A percentile compares a stretch with the other conserved stretches of the same genome.
phyloP scores from a whole-genome alignment of 2,888 invertebrate species.

The Hypercompe scribonia region DNA sequence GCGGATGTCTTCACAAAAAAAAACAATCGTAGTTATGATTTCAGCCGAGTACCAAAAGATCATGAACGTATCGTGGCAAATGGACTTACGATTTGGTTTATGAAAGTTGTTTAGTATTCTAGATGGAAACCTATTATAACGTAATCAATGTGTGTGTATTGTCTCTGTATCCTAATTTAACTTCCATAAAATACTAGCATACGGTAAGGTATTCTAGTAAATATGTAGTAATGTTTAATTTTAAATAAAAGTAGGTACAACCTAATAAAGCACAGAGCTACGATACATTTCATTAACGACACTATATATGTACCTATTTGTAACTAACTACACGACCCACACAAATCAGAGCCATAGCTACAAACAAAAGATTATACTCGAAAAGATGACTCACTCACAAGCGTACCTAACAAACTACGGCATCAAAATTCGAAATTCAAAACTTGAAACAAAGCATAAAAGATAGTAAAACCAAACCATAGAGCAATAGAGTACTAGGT shows the following conservation, averaged over 20 bases:
- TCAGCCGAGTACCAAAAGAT: background rate
- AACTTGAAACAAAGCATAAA: slow-evolving; percentile 32
- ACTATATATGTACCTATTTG: background rate
- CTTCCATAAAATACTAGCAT: background rate
- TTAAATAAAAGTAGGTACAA: background rate
- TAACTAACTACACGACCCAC: background rate
- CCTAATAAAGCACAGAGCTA: background rate
- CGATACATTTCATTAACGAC: background rate
- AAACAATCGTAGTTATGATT: background rate
- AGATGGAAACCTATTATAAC: background rate
- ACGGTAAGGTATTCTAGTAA: background rate
- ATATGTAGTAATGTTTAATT: background rate
- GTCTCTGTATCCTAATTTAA: too few relatives aligned
- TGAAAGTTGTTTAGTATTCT: background rate
- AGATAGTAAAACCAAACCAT: slow-evolving; percentile 38
- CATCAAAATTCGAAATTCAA: slow-evolving; percentile 16
- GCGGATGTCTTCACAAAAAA: background rate
- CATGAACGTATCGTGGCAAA: background rate
- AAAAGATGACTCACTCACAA: slow-evolving; percentile 11
- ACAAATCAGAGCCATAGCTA: slow-evolving; percentile 1
- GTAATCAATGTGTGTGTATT: too few relatives aligned
- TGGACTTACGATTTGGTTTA: background rate
- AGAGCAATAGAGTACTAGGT: slow-evolving; percentile 39
- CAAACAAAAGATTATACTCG: background rate
- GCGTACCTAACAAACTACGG: background rate